phyloP scores from a whole-genome alignment of 2,888 invertebrate genomes.

The Latheticus oryzae region DNA sequence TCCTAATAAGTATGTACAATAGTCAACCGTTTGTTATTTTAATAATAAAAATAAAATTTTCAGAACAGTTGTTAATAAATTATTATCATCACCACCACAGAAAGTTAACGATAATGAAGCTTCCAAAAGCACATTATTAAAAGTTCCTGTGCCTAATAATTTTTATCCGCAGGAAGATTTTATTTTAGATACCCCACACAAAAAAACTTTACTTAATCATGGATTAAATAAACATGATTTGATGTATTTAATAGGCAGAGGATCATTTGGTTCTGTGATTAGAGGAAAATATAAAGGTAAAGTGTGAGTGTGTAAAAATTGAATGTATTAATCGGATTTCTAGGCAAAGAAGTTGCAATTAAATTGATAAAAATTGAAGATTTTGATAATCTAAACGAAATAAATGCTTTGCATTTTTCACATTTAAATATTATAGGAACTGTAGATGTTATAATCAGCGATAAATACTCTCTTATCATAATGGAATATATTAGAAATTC shows the following conservation, averaged over 20 bases:
- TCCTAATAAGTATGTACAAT: too few relatives aligned
- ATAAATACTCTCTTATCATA: slow-evolving; percentile 55
- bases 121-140: background rate
- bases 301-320: slow-evolving; percentile 24
- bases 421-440: slow-evolving; percentile 58
- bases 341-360: slow-evolving; percentile 58
- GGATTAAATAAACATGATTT: slow-evolving; percentile 50
- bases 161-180: slow-evolving; percentile 1
- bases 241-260: slow-evolving; percentile 58
- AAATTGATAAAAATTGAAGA: slow-evolving; percentile 60
- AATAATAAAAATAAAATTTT: too few relatives aligned
- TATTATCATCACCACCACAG: background rate
- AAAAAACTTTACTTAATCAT: slow-evolving; percentile 52
- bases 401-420: slow-evolving; percentile 53
- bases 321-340: slow-evolving; percentile 1
- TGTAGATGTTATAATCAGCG: slow-evolving; percentile 53
- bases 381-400: slow-evolving; percentile 50
- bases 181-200: slow-evolving; percentile 51
- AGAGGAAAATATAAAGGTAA: slow-evolving; percentile 59
- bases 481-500: slow-evolving; percentile 59
- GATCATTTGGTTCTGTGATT: slow-evolving; percentile 62
- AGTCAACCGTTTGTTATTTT: too few relatives aligned
- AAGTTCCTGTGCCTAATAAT: too few relatives aligned
- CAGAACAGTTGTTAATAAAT: too few relatives aligned
- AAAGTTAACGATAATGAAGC: background rate